Conservation (phyloP, 2,113 vertebrate species). For the Actenoides lindsayi region DNA sequence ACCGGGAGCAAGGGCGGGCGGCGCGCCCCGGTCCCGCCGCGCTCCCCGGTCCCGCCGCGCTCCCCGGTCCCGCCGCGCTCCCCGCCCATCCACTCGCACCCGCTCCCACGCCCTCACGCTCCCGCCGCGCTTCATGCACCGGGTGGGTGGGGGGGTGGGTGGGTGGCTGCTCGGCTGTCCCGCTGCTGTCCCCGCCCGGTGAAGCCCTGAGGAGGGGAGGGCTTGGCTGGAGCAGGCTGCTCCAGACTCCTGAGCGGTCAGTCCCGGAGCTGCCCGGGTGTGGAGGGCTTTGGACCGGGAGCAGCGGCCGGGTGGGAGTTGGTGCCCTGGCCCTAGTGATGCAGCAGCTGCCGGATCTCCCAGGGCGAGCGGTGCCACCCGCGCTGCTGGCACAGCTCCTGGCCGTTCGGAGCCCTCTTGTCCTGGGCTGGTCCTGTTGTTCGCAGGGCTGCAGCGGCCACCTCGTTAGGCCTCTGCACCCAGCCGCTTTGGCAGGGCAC, state of each 20-base stretch:
- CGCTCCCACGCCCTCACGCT: background rate
- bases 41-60: background rate
- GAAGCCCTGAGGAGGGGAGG: background rate
- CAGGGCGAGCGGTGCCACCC: background rate
- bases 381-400: background rate
- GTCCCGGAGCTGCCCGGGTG: background rate
- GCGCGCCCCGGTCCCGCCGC: background rate
- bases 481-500: background rate
- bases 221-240: background rate
- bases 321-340: background rate
- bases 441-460: fast-evolving
- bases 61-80: background rate
- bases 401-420: background rate
- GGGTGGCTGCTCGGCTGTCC: background rate
- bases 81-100: background rate
- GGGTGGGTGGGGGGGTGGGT: background rate
- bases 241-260: background rate
- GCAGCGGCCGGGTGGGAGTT: background rate
- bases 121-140: background rate
- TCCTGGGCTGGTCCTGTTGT: fast-evolving
- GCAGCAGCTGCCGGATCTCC: background rate
- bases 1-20: too few species aligned
- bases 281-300: background rate
- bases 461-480: background rate
- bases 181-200: background rate